Conservation (phyloP, 2,113 vertebrate genomes). For the Sprattus sprattus region DNA sequence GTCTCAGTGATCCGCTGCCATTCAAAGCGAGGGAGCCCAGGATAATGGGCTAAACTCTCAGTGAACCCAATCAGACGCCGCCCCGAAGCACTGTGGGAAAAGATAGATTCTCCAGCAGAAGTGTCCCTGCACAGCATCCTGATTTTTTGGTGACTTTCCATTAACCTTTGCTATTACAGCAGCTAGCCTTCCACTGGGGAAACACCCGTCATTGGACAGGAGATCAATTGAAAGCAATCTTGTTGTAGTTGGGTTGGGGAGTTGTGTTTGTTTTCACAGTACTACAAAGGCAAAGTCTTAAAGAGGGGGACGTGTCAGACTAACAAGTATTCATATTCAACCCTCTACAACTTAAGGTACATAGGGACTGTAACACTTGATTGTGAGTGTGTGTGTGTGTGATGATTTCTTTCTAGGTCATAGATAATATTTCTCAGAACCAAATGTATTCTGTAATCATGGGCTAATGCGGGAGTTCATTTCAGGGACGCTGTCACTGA, state of each 20-base stretch:
- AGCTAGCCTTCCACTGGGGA: neutral
- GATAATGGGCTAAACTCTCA: neutral
- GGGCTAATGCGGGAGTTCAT: neutral
- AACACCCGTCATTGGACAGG: neutral
- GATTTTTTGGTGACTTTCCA: neutral
- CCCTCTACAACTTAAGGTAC: neutral
- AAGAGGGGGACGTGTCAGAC: neutral
- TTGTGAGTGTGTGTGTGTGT: neutral
- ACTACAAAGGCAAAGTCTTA: neutral
- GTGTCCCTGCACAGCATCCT: neutral
- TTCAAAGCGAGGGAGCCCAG: neutral
- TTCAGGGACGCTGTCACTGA: neutral
- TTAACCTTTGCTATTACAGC: neutral
- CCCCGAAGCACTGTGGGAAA: neutral
- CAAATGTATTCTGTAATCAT: neutral
- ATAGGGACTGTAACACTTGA: too few species aligned
- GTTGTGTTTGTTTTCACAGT: too few species aligned
- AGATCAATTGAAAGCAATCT: neutral
- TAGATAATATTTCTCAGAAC: neutral
- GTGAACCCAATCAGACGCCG: neutral
- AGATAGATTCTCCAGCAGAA: neutral
- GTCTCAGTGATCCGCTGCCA: neutral
- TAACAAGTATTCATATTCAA: neutral
- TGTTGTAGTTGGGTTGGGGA: neutral
- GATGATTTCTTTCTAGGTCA: neutral